phyloP scores from a whole-genome alignment of 2,113 vertebrate genomes.

The Vulpes vulpes region DNA sequence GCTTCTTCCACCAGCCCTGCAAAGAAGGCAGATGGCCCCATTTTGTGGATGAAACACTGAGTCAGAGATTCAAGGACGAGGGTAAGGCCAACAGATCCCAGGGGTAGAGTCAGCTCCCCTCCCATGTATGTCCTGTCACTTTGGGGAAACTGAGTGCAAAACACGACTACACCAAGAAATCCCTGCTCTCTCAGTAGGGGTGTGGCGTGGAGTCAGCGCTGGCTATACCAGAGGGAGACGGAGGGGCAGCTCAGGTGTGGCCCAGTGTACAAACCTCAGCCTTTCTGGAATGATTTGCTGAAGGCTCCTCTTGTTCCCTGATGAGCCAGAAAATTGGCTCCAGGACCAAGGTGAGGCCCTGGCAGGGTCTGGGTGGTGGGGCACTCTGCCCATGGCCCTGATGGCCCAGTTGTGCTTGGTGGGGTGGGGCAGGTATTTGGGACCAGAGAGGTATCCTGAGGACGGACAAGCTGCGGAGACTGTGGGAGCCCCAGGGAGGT shows the following conservation, averaged over 20 bases:
- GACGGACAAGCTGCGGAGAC: background rate
- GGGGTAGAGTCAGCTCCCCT: background rate
- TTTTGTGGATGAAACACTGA: background rate
- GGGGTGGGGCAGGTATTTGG: background rate
- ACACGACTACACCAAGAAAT: background rate
- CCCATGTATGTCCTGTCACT: background rate
- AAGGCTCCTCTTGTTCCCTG: background rate
- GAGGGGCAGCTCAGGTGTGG: background rate
- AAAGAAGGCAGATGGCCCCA: background rate
- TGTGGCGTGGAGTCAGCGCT: rapidly evolving
- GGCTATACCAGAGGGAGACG: rapidly evolving
- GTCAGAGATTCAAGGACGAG: background rate
- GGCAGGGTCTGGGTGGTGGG: background rate
- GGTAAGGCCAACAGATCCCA: background rate
- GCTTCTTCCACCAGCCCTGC: background rate
- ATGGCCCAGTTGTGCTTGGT: background rate
- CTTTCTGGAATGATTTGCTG: background rate
- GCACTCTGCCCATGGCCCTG: background rate
- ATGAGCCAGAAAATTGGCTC: background rate
- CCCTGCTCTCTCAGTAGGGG: rapidly evolving
- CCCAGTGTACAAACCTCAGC: background rate
- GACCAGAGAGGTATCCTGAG: background rate
- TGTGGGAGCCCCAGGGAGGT: background rate
- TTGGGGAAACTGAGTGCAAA: background rate
- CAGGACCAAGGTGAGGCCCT: background rate